phyloP scores from a whole-genome alignment of 2,888 invertebrate species.

The Tanytarsus gracilentus region DNA sequence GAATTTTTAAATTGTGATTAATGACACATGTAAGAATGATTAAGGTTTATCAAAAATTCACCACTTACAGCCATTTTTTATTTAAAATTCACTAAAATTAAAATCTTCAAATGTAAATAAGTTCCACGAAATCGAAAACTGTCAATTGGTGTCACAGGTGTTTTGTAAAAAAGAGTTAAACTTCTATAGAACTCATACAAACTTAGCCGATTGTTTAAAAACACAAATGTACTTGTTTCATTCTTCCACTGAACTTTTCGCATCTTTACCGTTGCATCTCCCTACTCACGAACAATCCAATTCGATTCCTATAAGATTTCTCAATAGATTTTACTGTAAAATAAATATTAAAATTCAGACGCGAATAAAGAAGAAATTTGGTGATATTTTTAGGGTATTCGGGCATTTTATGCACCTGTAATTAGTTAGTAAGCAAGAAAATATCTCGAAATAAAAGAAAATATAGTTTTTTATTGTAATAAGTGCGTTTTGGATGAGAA shows the following conservation, averaged over 20 bases:
- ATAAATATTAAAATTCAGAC: neutral
- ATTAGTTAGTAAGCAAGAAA: no score
- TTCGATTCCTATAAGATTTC: neutral
- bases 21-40: no score
- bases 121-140: slow-evolving; percentile 14
- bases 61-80: slow-evolving; percentile 19
- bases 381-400: neutral
- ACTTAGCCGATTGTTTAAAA: neutral
- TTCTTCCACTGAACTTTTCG: neutral
- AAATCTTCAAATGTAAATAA: slow-evolving; percentile 9
- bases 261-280: neutral
- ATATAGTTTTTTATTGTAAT: neutral
- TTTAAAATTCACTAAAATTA: neutral
- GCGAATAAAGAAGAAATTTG: neutral
- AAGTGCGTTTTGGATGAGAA: no score
- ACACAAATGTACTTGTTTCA: neutral
- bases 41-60: neutral
- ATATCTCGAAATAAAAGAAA: no score
- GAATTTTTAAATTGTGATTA: no score
- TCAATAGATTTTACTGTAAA: neutral
- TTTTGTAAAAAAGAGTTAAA: neutral
- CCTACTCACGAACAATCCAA: neutral
- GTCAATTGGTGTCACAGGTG: neutral
- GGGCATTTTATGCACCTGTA: neutral
- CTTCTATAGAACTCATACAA: neutral